Conservation (phyloP, 2,113 vertebrate genomes). For the Atherinomorus stipes region DNA sequence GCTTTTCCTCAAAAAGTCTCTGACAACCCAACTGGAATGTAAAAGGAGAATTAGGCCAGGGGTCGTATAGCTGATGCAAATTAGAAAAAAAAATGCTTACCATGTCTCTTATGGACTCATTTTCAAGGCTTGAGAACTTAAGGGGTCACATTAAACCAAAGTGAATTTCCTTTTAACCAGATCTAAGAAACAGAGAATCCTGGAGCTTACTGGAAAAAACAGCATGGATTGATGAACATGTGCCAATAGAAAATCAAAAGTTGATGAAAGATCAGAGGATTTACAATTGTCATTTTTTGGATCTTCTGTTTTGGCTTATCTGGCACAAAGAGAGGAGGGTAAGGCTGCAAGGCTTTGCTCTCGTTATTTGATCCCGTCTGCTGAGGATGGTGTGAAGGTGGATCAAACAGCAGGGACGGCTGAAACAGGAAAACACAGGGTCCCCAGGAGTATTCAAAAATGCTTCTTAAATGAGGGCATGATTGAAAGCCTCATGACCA, state of each 20-base stretch:
- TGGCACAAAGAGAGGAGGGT: conserved; percentile 28
- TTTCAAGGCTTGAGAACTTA: not conserved
- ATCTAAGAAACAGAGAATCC: not conserved
- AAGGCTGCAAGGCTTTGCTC: conserved; percentile 19
- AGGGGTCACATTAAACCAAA: conserved; percentile 2
- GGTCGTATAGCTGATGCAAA: not conserved
- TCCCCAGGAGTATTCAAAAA: conserved; percentile 62
- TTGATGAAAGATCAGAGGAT: conserved; percentile 16
- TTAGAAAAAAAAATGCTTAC: not conserved
- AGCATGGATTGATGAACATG: not conserved
- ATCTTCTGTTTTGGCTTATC: conserved; percentile 21
- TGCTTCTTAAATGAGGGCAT: conserved; percentile 36
- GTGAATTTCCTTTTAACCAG: not conserved
- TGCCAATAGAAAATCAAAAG: conserved; percentile 14
- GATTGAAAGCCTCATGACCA: conserved; percentile 16
- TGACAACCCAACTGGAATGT: not conserved
- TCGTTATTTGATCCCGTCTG: conserved; percentile 57
- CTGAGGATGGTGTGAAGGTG: conserved; percentile 39
- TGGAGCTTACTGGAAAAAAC: conserved; percentile 3
- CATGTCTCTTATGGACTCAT: not conserved
- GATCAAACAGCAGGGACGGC: conserved; percentile 58
- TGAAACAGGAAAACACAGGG: conserved; percentile 59
- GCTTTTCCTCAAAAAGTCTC: not conserved
- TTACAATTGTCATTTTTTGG: conserved; percentile 22
- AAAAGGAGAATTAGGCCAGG: not conserved